Percentiles rank a stretch among this genome's conserved stretches.
Conservation (phyloP, 1,140 invertebrate species). For the Drosophila orosa region DNA sequence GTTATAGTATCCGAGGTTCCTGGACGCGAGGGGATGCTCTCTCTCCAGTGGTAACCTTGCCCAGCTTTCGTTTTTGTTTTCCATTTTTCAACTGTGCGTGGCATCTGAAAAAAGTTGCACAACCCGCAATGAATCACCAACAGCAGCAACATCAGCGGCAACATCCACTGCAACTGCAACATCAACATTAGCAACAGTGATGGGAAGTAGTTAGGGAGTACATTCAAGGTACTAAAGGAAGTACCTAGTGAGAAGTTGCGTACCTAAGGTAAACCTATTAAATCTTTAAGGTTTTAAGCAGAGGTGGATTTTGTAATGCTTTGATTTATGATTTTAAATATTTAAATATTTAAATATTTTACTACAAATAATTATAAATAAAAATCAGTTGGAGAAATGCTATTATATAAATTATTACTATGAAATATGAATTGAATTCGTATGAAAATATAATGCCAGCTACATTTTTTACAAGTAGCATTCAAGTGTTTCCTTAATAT, state of each 20-base stretch:
- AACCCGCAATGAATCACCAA: constrained; percentile 57
- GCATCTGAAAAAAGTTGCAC: constrained; percentile 55
- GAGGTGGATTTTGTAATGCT: too few relatives aligned
- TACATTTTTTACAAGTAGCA: too few relatives aligned
- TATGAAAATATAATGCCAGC: too few relatives aligned
- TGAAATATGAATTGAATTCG: too few relatives aligned
- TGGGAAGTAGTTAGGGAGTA: constrained; percentile 5
- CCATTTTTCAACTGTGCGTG: constrained; percentile 43
- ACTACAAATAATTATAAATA: too few relatives aligned
- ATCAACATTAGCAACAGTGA: constrained; percentile 22
- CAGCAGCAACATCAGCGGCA: constrained; percentile 30
- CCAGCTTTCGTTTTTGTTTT: constrained; percentile 62
- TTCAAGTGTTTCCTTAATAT: neutral
- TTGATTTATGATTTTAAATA: neutral
- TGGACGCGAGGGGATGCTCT: constrained; percentile 6
- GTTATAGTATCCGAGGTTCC: neutral
- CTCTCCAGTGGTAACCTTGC: constrained; percentile 60
- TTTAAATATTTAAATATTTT: too few relatives aligned
- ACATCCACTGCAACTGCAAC: constrained; percentile 18
- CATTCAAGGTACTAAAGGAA: neutral
- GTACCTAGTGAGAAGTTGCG: neutral
- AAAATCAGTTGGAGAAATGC: neutral
- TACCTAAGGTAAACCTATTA: neutral
- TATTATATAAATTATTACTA: too few relatives aligned
- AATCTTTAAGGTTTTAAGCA: neutral